These are phyloP conservation scores for Apodemus speciosus DNA, from an alignment of 2,113 vertebrate species.

Conservation along the genomic window DNA sequence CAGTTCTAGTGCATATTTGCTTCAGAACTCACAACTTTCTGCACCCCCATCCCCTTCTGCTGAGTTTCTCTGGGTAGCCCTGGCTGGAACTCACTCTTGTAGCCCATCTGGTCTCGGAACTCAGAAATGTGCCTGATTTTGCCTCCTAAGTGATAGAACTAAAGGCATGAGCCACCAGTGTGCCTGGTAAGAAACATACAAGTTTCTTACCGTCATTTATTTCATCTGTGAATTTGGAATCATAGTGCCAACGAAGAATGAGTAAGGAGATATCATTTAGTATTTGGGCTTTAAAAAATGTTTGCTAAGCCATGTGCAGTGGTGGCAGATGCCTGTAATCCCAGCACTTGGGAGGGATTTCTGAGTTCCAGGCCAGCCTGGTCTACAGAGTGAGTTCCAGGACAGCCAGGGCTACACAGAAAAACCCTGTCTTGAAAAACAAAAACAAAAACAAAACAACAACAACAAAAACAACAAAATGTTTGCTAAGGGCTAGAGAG, in stretches of 20 bases:
- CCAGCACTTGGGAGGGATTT: too few relatives aligned
- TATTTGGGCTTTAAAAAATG: neutral
- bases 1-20: neutral
- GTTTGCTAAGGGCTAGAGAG: neutral
- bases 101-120: neutral
- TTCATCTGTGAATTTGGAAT: slow-evolving; percentile 15
- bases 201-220: slow-evolving; percentile 37
- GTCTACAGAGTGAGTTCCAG: too few relatives aligned
- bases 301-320: neutral
- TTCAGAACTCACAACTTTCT: neutral
- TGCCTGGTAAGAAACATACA: neutral
- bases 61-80: neutral
- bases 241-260: neutral
- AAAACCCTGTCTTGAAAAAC: too few relatives aligned
- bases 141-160: neutral
- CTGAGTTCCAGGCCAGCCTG: too few relatives aligned
- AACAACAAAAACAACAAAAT: neutral
- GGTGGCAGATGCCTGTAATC: too few relatives aligned
- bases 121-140: neutral
- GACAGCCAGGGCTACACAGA: too few relatives aligned
- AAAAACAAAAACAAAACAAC: neutral
- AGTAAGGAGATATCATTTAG: slow-evolving; percentile 1
- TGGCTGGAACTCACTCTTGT: neutral
- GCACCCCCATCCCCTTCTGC: accelerated
- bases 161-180: neutral